Percentiles rank a stretch among this genome's conserved stretches.
Conservation (phyloP, 2,888 invertebrate genomes). For the Gymnocheta viridis region DNA sequence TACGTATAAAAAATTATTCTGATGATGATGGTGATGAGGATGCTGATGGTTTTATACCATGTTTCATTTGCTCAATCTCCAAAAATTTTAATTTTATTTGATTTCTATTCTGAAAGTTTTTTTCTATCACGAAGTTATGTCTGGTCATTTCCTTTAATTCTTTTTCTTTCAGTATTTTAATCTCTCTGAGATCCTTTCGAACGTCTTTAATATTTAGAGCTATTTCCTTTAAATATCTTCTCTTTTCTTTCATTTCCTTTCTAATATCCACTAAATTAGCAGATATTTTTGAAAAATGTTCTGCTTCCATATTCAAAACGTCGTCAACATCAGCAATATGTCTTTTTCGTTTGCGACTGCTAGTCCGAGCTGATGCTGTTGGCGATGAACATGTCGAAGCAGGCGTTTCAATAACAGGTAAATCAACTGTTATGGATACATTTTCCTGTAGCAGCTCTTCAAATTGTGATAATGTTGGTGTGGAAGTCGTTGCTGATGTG, state of each 20-base stretch:
- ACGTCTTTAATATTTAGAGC: neutral
- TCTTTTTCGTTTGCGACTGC: too few species aligned
- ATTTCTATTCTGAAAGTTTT: neutral
- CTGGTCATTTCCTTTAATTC: constrained; percentile 4
- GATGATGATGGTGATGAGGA: too few species aligned
- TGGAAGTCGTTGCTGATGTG: neutral
- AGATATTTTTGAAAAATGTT: constrained; percentile 31
- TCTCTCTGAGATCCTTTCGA: neutral
- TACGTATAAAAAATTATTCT: too few species aligned
- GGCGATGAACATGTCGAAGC: neutral
- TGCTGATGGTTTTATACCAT: neutral
- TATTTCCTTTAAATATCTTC: constrained; percentile 17
- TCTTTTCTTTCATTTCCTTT: too few species aligned
- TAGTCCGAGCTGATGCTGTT: too few species aligned
- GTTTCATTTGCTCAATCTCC: constrained; percentile 12
- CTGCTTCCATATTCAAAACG: constrained; percentile 24
- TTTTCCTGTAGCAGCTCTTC: too few species aligned
- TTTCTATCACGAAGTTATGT: constrained; percentile 9
- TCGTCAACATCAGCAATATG: too few species aligned
- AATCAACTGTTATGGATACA: constrained; percentile 1
- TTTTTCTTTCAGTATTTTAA: neutral
- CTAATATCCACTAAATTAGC: neutral
- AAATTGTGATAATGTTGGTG: too few species aligned
- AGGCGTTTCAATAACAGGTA: neutral
- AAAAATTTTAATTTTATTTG: constrained; percentile 17